phyloP scores from a whole-genome alignment of 2,113 vertebrate species.

The Ictalurus furcatus region DNA sequence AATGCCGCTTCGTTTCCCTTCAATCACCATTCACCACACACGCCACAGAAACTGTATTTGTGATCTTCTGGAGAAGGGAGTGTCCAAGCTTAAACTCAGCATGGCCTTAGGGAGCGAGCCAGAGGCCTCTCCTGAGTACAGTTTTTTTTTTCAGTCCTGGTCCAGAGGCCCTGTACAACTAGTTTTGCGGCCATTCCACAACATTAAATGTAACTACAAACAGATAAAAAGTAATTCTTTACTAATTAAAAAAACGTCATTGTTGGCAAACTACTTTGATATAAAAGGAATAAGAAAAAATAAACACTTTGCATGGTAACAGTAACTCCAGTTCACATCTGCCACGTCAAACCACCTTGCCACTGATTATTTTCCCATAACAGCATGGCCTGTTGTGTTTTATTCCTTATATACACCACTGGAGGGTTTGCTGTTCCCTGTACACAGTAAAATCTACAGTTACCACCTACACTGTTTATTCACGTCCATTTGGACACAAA shows the following conservation, averaged over 20 bases:
- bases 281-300: not conserved
- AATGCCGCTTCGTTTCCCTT: not conserved
- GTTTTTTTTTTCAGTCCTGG: not conserved
- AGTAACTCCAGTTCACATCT: not conserved
- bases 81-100: constrained; percentile 23
- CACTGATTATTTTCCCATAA: not conserved
- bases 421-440: not conserved
- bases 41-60: constrained; percentile 25
- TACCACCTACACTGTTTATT: too few relatives aligned
- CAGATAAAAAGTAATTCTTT: not conserved
- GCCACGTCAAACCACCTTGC: not conserved
- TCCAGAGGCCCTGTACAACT: not conserved
- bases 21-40: not conserved
- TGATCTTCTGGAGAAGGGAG: constrained; percentile 46
- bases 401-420: not conserved
- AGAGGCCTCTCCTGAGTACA: not conserved
- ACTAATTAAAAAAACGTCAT: not conserved
- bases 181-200: not conserved
- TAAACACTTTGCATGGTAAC: not conserved
- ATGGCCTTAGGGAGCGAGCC: not conserved
- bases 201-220: not conserved
- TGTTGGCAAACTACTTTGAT: not conserved
- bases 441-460: too few relatives aligned
- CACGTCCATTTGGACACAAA: too few relatives aligned
- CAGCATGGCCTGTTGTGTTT: not conserved